phyloP scores from a whole-genome alignment of 2,113 vertebrate genomes.

The Cyprinodon tularosa region DNA sequence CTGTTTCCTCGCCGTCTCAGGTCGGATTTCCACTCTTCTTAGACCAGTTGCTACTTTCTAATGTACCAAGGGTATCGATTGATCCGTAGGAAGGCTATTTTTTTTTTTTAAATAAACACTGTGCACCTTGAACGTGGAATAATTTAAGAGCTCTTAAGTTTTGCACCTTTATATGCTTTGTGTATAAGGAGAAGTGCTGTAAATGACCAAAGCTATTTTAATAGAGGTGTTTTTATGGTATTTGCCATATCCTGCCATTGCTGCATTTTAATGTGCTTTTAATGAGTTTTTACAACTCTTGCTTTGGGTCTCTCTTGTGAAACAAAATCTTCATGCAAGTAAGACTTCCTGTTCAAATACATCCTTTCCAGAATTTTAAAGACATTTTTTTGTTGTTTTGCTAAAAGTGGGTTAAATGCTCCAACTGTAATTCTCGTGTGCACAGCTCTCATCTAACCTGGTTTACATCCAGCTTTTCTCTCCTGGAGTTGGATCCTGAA shows the following conservation, averaged over 20 bases:
- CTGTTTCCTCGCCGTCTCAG: not conserved
- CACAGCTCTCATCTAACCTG: not conserved
- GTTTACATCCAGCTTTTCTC: slow-evolving; percentile 3
- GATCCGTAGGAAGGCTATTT: not conserved
- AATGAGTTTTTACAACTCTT: not conserved
- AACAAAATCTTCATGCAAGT: not conserved
- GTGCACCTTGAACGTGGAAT: not conserved
- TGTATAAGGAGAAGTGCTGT: not conserved
- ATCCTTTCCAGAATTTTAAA: not conserved
- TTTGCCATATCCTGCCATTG: not conserved
- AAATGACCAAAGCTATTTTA: not conserved
- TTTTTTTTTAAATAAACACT: not conserved
- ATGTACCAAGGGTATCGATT: not conserved
- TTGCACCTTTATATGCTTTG: not conserved
- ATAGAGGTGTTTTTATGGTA: not conserved
- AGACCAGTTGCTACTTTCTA: not conserved
- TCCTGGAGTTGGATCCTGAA: slow-evolving; percentile 16
- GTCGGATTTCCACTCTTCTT: not conserved
- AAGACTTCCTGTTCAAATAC: not conserved
- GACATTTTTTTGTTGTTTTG: not conserved
- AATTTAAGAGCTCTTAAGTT: not conserved
- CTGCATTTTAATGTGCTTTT: not conserved
- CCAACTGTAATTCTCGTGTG: not conserved
- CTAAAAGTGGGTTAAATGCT: slow-evolving; percentile 12
- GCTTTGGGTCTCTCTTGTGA: not conserved